A percentile compares a stretch with the other conserved stretches of the same genome.
phyloP scores from a whole-genome alignment of 1,140 invertebrate species.

The Steinernema feltiae region DNA sequence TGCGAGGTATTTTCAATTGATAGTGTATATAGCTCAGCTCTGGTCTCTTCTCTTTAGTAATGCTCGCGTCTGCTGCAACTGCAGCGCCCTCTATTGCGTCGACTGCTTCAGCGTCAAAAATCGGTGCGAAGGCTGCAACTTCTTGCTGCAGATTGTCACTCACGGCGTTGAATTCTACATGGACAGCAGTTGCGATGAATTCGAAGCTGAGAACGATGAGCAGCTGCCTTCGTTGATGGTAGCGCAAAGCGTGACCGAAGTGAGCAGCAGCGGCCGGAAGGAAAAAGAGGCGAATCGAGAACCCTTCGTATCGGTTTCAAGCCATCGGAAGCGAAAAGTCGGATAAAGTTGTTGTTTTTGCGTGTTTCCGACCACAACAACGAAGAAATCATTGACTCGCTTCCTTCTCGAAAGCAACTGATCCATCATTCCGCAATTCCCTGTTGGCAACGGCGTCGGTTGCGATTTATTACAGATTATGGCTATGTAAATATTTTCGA shows the following conservation, averaged over 20 bases:
- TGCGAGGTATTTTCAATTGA: conserved; percentile 14
- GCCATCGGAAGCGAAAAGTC: no score
- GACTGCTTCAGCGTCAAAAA: conserved; percentile 36
- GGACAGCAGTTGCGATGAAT: conserved; percentile 35
- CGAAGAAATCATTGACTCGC: not conserved
- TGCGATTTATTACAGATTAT: conserved; percentile 12
- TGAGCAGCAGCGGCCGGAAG: no score
- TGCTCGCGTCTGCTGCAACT: conserved; percentile 28
- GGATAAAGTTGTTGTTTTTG: no score
- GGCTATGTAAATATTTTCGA: conserved; percentile 12
- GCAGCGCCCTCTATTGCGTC: conserved; percentile 34
- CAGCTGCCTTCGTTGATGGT: no score
- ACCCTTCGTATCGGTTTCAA: no score
- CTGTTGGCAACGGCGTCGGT: not conserved
- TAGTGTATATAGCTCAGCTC: conserved; percentile 15
- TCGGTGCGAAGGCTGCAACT: conserved; percentile 25
- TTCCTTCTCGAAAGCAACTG: not conserved
- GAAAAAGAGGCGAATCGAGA: no score
- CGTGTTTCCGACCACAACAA: no score
- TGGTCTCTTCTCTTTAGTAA: conserved; percentile 31
- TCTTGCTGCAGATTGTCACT: conserved; percentile 27
- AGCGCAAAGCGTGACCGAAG: no score
- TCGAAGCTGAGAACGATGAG: not conserved
- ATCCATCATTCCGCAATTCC: not conserved
- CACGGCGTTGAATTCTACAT: conserved; percentile 39